Conservation (phyloP, 2,888 invertebrate species). For the Cryptosula pallasiana region DNA sequence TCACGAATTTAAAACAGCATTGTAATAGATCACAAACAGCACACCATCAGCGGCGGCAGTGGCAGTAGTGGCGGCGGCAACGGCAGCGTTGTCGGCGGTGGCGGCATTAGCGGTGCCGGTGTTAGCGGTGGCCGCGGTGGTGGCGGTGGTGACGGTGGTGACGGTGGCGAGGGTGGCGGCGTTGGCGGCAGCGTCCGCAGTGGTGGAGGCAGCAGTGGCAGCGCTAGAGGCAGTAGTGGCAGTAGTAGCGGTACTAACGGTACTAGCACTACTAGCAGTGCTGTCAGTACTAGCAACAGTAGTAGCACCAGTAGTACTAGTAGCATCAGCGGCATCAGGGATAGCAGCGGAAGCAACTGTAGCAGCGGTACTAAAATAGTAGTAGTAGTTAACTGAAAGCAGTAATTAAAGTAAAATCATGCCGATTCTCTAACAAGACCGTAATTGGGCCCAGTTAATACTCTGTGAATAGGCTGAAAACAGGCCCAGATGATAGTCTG, state of each 20-base stretch:
- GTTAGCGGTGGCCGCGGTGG: slow-evolving; percentile 5
- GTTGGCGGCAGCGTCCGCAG: neutral
- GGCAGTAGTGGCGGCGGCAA: too few species aligned
- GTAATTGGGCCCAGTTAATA: too few species aligned
- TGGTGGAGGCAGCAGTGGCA: slow-evolving; percentile 12
- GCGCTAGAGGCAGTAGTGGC: neutral
- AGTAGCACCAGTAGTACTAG: neutral
- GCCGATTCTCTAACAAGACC: too few species aligned
- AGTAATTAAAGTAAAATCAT: too few species aligned
- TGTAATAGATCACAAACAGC: too few species aligned
- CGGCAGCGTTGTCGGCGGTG: neutral
- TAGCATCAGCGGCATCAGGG: neutral
- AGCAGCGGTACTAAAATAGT: too few species aligned
- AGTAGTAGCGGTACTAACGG: slow-evolving; percentile 5
- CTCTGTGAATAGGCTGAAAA: too few species aligned
- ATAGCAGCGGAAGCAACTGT: neutral
- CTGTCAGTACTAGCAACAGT: neutral
- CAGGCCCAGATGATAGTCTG: too few species aligned
- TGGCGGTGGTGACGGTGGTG: neutral
- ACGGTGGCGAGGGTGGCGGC: slow-evolving; percentile 8
- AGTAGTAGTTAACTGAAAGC: too few species aligned
- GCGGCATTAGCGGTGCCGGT: slow-evolving; percentile 1
- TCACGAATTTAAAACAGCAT: too few species aligned
- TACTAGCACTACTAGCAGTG: neutral
- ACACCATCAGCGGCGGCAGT: too few species aligned